These are phyloP conservation scores for Halyomorpha halys DNA, from an alignment of 1,140 invertebrate genomes.

Conservation along the genomic window DNA sequence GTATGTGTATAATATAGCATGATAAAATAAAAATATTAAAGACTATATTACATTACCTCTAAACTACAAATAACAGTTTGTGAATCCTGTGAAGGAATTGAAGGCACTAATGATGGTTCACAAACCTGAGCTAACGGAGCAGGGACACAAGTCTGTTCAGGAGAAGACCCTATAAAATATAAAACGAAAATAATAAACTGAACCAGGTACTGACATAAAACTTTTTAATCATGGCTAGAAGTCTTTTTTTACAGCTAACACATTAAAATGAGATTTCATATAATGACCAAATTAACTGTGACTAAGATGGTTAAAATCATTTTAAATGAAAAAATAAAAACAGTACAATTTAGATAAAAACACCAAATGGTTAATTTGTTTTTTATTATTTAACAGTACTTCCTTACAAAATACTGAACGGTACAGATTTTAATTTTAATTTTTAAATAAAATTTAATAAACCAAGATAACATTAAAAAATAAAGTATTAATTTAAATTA, in stretches of 20 bases:
- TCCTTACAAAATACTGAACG: background rate
- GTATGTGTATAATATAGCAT: too few species aligned
- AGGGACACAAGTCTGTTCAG: constrained; percentile 45
- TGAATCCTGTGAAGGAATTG: background rate
- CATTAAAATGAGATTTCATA: too few species aligned
- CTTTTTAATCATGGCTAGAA: too few species aligned
- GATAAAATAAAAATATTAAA: too few species aligned
- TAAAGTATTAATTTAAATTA: constrained; percentile 17
- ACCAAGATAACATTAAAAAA: background rate
- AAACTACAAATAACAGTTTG: background rate
- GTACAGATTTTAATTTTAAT: too few species aligned
- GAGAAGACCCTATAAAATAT: constrained; percentile 39
- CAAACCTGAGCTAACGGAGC: constrained; percentile 31
- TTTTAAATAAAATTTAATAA: too few species aligned
- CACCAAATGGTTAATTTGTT: background rate
- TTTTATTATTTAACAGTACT: constrained; percentile 1
- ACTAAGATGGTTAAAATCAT: too few species aligned
- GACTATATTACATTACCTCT: too few species aligned
- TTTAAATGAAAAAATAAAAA: too few species aligned
- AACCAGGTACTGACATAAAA: background rate
- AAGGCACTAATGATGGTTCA: constrained; percentile 8
- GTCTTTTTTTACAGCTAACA: too few species aligned
- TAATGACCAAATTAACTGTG: too few species aligned
- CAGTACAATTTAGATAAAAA: too few species aligned
- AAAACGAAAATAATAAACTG: constrained; percentile 16